Evolutionary conservation across 2,113 vertebrate genomes (phyloP).

Genomic region (Pelusios castaneus): DNA sequence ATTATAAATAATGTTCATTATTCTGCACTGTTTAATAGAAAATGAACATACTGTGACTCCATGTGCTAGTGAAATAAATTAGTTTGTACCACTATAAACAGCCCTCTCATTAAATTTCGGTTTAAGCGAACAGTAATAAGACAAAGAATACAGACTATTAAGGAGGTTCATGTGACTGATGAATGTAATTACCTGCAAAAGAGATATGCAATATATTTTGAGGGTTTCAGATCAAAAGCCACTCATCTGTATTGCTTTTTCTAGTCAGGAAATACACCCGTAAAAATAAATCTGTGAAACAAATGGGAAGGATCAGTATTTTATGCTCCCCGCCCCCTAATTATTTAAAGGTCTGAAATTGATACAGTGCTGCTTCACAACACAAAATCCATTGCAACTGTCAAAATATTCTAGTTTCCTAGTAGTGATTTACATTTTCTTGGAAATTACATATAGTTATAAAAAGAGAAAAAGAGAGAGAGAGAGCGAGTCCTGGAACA

Average conservation of each 20-base stretch:
- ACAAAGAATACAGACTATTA: conserved; percentile 43
- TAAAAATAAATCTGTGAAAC: conserved; percentile 49
- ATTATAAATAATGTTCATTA: conserved; percentile 60
- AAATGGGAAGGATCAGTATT: conserved; percentile 29
- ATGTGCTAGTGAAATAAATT: conserved; percentile 57
- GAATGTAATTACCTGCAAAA: conserved; percentile 58
- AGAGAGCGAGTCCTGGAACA: accelerated
- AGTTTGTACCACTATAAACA: conserved; percentile 37
- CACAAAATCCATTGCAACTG: conserved; percentile 8
- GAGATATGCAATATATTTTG: conserved; percentile 35
- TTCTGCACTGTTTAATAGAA: conserved; percentile 43
- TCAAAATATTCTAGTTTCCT: background rate
- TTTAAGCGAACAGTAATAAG: conserved; percentile 60
- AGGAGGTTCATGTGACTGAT: conserved; percentile 20
- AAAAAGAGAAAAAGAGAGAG: background rate
- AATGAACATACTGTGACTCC: conserved; percentile 1
- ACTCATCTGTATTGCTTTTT: background rate
- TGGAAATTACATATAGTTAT: conserved; percentile 2
- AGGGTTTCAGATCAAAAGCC: conserved; percentile 49
- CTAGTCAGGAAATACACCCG: conserved; percentile 19
- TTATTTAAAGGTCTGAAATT: conserved; percentile 16
- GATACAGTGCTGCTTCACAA: background rate
- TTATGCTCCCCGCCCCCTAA: conserved; percentile 18
- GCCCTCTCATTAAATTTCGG: conserved; percentile 62
- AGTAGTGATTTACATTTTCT: conserved; percentile 16